Percentiles rank a stretch among this genome's conserved stretches.
phyloP scores from a whole-genome alignment of 2,797 vertebrate genomes.

The Melanotaenia maccullochi region DNA sequence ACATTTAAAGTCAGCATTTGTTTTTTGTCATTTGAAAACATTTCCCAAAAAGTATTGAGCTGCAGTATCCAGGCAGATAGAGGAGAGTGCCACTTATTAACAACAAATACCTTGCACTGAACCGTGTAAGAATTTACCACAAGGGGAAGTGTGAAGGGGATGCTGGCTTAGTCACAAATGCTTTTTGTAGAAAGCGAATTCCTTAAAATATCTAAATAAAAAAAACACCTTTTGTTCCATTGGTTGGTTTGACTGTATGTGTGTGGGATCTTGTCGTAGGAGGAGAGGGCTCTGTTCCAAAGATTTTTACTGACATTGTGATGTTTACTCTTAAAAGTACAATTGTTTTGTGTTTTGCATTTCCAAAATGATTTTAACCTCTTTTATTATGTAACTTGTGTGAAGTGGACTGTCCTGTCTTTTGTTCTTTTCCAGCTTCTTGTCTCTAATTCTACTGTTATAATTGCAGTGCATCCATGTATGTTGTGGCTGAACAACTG shows the following conservation, averaged over 20 bases:
- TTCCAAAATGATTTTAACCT: neutral
- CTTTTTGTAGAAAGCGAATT: constrained; percentile 73
- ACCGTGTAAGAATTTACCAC: constrained; percentile 34
- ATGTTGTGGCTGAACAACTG: neutral
- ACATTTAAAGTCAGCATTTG: neutral
- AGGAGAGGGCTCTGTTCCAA: constrained; percentile 42
- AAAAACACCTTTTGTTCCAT: constrained; percentile 28
- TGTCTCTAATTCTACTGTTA: neutral
- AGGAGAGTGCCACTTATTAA: constrained; percentile 8
- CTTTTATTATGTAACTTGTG: neutral
- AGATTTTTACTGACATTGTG: constrained; percentile 22
- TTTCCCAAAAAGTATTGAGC: neutral
- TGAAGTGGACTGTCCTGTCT: neutral
- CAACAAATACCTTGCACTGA: neutral
- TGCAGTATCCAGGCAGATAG: neutral
- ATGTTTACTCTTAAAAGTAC: constrained; percentile 9
- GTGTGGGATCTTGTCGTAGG: constrained; percentile 26
- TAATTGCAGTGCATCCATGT: constrained; percentile 5
- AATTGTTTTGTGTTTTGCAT: neutral
- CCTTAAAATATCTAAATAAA: constrained; percentile 54
- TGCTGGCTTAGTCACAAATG: constrained; percentile 52
- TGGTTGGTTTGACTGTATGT: constrained; percentile 8
- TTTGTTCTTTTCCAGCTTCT: neutral
- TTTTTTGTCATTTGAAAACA: neutral
- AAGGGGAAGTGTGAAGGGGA: constrained; percentile 75